phyloP scores from a whole-genome alignment of 2,113 vertebrate genomes.

The Elgaria multicarinata region DNA sequence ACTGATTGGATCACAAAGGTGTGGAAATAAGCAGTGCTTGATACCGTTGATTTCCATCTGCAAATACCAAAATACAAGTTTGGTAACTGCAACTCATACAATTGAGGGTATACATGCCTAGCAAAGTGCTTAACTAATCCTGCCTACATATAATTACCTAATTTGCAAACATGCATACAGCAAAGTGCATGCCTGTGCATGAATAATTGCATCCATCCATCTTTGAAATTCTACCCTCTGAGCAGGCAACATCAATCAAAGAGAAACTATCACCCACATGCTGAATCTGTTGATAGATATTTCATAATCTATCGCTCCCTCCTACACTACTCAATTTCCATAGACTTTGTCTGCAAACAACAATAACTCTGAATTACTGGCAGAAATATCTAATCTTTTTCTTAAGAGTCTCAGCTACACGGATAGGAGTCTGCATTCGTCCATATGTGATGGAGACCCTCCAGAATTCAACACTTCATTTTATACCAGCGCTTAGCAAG shows the following conservation, averaged over 20 bases:
- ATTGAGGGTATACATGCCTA: background rate
- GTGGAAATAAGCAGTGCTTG: background rate
- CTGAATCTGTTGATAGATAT: conserved; percentile 38
- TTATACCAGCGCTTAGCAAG: background rate
- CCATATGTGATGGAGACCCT: background rate
- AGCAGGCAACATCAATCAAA: background rate
- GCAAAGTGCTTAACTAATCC: conserved; percentile 30
- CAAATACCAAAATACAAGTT: background rate
- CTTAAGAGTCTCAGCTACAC: conserved; percentile 10
- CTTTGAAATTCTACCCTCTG: background rate
- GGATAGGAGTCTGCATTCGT: background rate
- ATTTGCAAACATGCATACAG: conserved; percentile 22
- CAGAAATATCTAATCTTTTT: background rate
- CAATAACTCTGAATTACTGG: conserved; percentile 12
- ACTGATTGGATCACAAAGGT: background rate
- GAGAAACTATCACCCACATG: background rate
- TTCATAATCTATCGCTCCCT: conserved; percentile 24
- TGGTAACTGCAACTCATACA: conserved; percentile 8
- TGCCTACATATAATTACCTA: background rate
- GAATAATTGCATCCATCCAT: conserved; percentile 1
- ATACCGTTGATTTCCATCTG: background rate
- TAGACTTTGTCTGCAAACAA: conserved; percentile 41
- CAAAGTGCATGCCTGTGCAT: background rate
- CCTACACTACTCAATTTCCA: conserved; percentile 36
- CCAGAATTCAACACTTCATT: conserved; percentile 3